Evolutionary conservation across 2,113 vertebrate species (phyloP).

Genomic region (Caranx ignobilis): DNA sequence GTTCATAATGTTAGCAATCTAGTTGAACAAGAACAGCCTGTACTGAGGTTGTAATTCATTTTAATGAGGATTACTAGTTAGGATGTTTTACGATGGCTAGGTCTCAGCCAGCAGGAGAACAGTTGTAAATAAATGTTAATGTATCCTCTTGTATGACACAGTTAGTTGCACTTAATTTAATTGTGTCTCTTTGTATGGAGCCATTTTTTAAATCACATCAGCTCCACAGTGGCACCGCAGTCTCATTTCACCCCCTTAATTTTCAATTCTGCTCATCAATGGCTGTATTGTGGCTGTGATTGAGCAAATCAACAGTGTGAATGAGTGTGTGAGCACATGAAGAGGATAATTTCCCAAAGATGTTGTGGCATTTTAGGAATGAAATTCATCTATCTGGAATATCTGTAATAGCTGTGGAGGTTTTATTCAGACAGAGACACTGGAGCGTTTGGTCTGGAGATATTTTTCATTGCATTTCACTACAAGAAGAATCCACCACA

Average conservation of each 20-base stretch:
- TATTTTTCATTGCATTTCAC: neutral
- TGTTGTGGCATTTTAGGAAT: neutral
- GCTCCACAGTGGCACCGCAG: neutral
- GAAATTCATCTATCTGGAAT: neutral
- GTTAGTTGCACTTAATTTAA: neutral
- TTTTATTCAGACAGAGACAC: neutral
- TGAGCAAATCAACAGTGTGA: slow-evolving; percentile 18
- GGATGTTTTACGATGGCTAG: neutral
- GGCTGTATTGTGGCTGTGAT: slow-evolving; percentile 17
- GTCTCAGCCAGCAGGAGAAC: neutral
- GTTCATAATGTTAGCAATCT: neutral
- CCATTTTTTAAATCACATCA: slow-evolving; percentile 9
- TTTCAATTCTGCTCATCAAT: slow-evolving; percentile 22
- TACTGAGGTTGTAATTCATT: neutral
- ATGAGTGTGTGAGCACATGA: slow-evolving; percentile 14
- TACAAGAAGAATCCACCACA: neutral
- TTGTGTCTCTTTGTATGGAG: neutral
- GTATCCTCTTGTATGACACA: neutral
- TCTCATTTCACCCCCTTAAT: slow-evolving; percentile 44
- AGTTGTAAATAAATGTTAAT: neutral
- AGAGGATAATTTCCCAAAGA: neutral
- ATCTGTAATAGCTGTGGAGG: neutral
- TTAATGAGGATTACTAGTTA: neutral
- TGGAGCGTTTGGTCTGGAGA: neutral
- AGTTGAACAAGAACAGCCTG: neutral